Base-by-base conservation (phyloP, 1,140 invertebrate species). In the Plectrocnemia conspersa region DNA sequence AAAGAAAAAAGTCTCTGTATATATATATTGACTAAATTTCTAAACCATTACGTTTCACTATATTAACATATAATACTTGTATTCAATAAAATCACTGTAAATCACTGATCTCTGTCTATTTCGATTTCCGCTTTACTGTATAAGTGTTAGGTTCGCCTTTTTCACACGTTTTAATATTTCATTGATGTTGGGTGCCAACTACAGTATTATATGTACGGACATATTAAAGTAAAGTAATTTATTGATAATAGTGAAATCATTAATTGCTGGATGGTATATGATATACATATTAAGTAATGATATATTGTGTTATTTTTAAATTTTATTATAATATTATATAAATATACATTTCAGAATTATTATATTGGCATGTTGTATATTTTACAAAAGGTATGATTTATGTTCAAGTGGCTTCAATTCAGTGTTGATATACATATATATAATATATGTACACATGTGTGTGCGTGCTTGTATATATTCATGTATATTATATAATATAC, bases 151-250 rank as follows among this genome's bases (percentile, higher is more conserved):
- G 11, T 6, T 38, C 5, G 18, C 24, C 22, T 56, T 49, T 56
- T 44, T 56, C 38, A 23, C 24, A 50, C 36, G 33, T 50, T 50
- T 32, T 35, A 52, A 59, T 59, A 48, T 46, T 54, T 54, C 52
- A 55, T 52, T 23, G 47, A 55, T 59, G 58, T 59, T 59, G 58
- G 52, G 58, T 59, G 58, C 58, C 58, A 59, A 59, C 58, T 22
- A 32, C 52, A 59, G 58, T 59, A 59, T 59, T 59, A 59, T 59
- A 57, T 29, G 38, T 46, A 29, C 55, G 53, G 53, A 58, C 27
- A 58, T 49, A 55, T 41, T 49, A 55, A 50, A 55, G 46, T 55
- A 49, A 44, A 52, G 54, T 54, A 54, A 47, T 48, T 24, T 52
- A 25, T 54, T 23, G 40, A 56, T 40, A 55, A 44, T 55, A 52